phyloP scores from a whole-genome alignment of 2,113 vertebrate genomes.

The Leptobrachium ailaonicum region DNA sequence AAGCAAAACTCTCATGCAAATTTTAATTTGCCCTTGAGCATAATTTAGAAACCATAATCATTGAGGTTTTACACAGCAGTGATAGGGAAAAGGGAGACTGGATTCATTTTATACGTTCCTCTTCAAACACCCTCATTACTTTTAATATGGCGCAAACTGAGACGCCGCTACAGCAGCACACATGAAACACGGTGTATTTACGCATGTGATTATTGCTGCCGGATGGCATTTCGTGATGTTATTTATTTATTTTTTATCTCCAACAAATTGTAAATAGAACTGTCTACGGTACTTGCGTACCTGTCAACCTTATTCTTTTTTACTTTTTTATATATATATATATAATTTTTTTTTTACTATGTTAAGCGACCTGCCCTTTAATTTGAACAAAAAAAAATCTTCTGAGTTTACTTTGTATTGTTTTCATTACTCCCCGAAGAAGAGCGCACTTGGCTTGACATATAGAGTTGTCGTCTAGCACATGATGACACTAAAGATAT shows the following conservation, averaged over 20 bases:
- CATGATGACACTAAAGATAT: constrained; percentile 98
- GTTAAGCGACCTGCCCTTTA: constrained; percentile 52
- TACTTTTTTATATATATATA: constrained; percentile 53
- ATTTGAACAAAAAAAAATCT: constrained; percentile 56
- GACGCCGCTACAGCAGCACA: constrained; percentile 80
- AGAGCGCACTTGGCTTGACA: constrained; percentile 92
- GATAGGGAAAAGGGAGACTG: constrained; percentile 84
- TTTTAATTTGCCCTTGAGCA: constrained; percentile 99
- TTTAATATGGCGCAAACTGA: constrained; percentile 91
- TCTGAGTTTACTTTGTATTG: constrained; percentile 74
- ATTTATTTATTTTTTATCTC: constrained; percentile 54
- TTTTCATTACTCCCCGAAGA: constrained; percentile 84
- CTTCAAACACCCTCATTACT: constrained; percentile 97
- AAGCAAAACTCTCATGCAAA: constrained; percentile 96
- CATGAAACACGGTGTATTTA: constrained; percentile 75
- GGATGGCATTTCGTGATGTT: constrained; percentile 57
- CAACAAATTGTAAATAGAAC: constrained; percentile 60
- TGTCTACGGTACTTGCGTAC: constrained; percentile 61
- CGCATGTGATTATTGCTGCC: constrained; percentile 65
- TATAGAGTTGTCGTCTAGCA: constrained; percentile 90
- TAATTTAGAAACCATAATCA: constrained; percentile 99
- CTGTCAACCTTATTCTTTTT: constrained; percentile 35
- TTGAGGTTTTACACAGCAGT: constrained; percentile 90
- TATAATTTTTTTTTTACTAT: constrained; percentile 56
- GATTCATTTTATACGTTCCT: constrained; percentile 93